Evolutionary conservation across 2,797 vertebrate species (phyloP).

Genomic region (Sebastes taczanowskii): DNA sequence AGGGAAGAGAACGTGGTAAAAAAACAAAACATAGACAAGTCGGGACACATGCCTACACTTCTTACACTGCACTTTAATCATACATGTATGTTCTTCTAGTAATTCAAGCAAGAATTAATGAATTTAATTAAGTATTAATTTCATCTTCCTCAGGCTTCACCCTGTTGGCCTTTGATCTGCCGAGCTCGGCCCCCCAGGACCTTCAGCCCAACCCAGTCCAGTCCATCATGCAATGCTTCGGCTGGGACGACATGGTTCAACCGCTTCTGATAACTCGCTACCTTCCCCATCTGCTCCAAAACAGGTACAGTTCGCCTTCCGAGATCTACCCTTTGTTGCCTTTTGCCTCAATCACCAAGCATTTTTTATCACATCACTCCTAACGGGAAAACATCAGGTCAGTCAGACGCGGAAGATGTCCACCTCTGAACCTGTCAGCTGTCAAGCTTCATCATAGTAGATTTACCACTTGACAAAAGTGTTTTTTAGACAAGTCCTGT

Average conservation of each 20-base stretch:
- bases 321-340: background rate
- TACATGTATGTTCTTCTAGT: background rate
- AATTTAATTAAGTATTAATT: background rate
- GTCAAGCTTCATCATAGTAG: background rate
- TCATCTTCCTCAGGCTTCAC: slow-evolving; percentile 87
- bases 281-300: slow-evolving; percentile 92
- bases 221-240: slow-evolving; percentile 92
- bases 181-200: slow-evolving; percentile 88
- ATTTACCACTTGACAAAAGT: background rate
- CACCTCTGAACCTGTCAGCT: slow-evolving; percentile 8
- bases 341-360: background rate
- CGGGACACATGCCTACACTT: background rate
- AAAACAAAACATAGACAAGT: background rate
- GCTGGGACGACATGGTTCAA: slow-evolving; percentile 96
- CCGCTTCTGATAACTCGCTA: slow-evolving; percentile 92
- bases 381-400: slow-evolving; percentile 2
- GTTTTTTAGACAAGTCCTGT: slow-evolving; percentile 2
- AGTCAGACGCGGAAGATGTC: background rate
- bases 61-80: background rate
- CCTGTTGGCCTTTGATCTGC: slow-evolving; percentile 91
- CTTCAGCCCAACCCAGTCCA: slow-evolving; percentile 92
- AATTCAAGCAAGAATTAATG: background rate
- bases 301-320: slow-evolving; percentile 78
- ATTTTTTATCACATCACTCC: background rate
- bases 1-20: background rate